Evolutionary conservation across 2,888 invertebrate genomes (phyloP).

Genomic region (Linnaemya tessellans): DNA sequence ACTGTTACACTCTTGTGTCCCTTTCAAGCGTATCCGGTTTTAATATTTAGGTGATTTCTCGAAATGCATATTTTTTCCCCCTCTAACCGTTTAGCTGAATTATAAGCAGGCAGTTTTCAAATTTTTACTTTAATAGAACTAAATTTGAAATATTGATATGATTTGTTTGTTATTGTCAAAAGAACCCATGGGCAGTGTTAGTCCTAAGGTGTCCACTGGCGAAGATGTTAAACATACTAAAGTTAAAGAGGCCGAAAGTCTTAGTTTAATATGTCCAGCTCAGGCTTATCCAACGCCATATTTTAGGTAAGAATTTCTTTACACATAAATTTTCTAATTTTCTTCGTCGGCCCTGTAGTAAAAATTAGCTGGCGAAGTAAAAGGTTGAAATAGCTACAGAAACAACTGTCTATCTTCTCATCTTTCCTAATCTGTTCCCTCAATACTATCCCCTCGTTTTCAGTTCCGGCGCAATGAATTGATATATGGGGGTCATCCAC

Average conservation of each 20-base stretch:
- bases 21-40: constrained; percentile 88
- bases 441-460: no score
- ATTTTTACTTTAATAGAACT: not conserved
- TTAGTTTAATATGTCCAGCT: constrained; percentile 88
- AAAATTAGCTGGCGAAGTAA: no score
- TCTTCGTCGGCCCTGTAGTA: no score
- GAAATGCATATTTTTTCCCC: not conserved
- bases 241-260: constrained; percentile 77
- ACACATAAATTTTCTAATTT: no score
- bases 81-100: no score
- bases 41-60: constrained; percentile 86
- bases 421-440: no score
- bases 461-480: no score
- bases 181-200: constrained; percentile 86
- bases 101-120: constrained; percentile 60
- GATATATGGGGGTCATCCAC: no score
- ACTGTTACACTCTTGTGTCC: constrained; percentile 86
- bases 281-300: constrained; percentile 88
- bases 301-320: constrained; percentile 84
- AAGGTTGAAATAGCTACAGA: no score
- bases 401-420: no score
- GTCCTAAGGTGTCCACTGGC: constrained; percentile 85
- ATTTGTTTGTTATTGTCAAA: constrained; percentile 20
- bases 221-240: constrained; percentile 82
- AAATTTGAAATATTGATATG: not conserved